Conservation (phyloP, 2,797 vertebrate species). For the Melanotaenia parkinsoni region DNA sequence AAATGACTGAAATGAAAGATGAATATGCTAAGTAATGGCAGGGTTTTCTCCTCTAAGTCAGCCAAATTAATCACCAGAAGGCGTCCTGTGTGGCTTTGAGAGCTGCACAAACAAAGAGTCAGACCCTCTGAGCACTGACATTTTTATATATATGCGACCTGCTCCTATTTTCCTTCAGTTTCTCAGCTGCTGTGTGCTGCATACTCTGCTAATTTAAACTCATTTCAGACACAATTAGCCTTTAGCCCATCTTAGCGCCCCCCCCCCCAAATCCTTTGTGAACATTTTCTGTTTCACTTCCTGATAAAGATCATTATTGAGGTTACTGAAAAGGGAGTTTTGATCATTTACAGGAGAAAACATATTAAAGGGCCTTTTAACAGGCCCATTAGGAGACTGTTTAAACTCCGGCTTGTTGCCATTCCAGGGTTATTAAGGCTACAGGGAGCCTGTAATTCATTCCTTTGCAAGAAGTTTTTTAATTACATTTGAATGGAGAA, state of each 20-base stretch:
- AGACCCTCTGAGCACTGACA: constrained; percentile 33
- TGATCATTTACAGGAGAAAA: constrained; percentile 78
- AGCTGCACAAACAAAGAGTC: constrained; percentile 53
- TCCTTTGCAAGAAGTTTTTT: constrained; percentile 59
- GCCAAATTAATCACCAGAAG: constrained; percentile 66
- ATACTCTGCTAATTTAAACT: constrained; percentile 79
- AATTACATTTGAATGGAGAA: constrained; percentile 68
- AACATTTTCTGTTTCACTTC: constrained; percentile 62
- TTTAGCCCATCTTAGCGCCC: constrained; percentile 76
- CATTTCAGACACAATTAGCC: constrained; percentile 85
- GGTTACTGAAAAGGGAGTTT: constrained; percentile 69
- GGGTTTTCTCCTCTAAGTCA: constrained; percentile 57
- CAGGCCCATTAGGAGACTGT: constrained; percentile 56
- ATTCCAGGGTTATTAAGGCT: constrained; percentile 64
- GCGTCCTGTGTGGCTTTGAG: constrained; percentile 44
- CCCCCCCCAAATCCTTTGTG: constrained; percentile 51
- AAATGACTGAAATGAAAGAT: constrained; percentile 46
- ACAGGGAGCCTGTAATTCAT: constrained; percentile 56
- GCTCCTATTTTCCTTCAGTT: constrained; percentile 50
- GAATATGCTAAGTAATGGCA: constrained; percentile 49
- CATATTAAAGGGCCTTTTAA: constrained; percentile 72
- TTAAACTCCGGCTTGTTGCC: constrained; percentile 58
- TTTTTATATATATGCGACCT: constrained; percentile 68
- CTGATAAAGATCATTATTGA: constrained; percentile 74
- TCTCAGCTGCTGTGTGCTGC: constrained; percentile 47